Evolutionary conservation across 2,113 vertebrate genomes (phyloP).

Genomic region (Myrmecobius fasciatus): DNA sequence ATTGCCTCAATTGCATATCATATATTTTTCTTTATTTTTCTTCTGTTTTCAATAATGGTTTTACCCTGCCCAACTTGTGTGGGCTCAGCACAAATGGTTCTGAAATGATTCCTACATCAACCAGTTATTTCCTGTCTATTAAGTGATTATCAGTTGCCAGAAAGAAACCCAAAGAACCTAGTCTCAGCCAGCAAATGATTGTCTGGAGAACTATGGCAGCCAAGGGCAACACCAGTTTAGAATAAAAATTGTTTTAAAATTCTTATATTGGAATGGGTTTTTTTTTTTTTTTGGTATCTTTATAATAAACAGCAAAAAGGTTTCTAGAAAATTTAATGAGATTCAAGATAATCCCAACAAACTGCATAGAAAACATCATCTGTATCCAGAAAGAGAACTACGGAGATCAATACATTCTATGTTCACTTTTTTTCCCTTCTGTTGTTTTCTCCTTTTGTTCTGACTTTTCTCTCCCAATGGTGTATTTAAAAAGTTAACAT

Average conservation of each 20-base stretch:
- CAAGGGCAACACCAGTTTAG: background rate
- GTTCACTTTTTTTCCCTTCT: too few species aligned
- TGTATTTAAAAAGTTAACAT: too few species aligned
- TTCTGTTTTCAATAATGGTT: background rate
- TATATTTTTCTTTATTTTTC: too few species aligned
- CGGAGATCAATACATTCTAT: too few species aligned
- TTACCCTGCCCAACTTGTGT: background rate
- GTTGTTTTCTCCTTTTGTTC: too few species aligned
- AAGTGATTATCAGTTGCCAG: background rate
- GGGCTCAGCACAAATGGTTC: too few species aligned
- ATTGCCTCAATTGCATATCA: background rate
- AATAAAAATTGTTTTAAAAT: background rate
- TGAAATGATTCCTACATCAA: background rate
- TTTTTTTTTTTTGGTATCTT: background rate
- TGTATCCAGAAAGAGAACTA: too few species aligned
- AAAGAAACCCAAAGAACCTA: background rate
- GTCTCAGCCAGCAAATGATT: background rate
- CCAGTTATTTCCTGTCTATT: background rate
- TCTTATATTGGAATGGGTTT: background rate
- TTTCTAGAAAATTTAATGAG: background rate
- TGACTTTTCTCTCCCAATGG: too few species aligned
- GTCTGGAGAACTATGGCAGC: background rate
- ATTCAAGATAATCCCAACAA: background rate
- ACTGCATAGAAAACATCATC: too few species aligned
- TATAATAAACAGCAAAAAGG: too few species aligned